These are phyloP conservation scores for Eubasilissa regina DNA, from an alignment of 1,140 invertebrate genomes.

Conservation along the genomic window DNA sequence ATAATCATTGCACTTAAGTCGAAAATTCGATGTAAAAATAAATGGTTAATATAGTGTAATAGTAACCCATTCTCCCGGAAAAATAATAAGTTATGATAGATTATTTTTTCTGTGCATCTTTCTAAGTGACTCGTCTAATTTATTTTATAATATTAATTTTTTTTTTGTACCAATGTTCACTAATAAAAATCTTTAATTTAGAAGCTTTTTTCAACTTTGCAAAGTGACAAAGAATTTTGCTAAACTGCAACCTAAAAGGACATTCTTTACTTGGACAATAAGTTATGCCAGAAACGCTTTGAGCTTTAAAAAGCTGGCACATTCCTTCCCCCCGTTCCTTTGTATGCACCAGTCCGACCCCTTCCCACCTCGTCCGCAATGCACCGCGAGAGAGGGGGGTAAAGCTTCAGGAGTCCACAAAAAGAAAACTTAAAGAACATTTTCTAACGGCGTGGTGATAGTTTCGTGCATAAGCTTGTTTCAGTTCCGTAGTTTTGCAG, in stretches of 20 bases:
- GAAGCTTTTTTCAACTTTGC: neutral
- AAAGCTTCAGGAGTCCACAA: neutral
- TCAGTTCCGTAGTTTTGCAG: neutral
- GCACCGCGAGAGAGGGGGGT: neutral
- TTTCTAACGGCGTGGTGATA: neutral
- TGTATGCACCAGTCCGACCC: neutral
- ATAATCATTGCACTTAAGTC: no score
- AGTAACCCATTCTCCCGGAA: no score
- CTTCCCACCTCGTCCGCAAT: neutral
- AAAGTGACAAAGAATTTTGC: slow-evolving; percentile 1
- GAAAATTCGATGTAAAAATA: no score
- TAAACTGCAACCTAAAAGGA: neutral
- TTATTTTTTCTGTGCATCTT: no score
- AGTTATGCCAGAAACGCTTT: slow-evolving; percentile 29
- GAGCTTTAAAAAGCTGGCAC: slow-evolving; percentile 23
- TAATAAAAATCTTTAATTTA: no score
- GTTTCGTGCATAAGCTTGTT: neutral
- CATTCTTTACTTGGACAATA: slow-evolving; percentile 24
- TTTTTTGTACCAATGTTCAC: no score
- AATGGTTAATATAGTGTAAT: no score
- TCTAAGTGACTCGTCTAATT: no score
- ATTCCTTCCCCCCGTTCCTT: neutral
- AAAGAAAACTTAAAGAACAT: slow-evolving; percentile 6
- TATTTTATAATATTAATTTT: no score
- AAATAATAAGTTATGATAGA: no score